Base-by-base conservation (phyloP, 2,888 invertebrate species). In the Lissocephala sabroskyi region DNA sequence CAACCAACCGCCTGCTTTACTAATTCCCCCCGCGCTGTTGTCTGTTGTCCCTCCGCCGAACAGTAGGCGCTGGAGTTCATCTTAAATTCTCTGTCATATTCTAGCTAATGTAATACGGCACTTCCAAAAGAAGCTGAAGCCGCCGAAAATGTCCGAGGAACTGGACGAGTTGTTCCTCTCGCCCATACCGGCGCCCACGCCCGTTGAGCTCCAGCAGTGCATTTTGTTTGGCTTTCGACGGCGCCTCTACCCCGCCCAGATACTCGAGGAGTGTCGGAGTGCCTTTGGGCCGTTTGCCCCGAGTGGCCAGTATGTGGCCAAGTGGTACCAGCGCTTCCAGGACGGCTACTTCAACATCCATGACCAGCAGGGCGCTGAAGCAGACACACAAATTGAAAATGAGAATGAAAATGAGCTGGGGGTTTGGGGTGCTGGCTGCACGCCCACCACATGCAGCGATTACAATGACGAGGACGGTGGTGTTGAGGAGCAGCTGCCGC, bases 91-190 rank as follows among this genome's bases (percentile, higher is more conserved):
- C 11, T 37, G 10, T 36, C 40, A 2, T 41, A 26, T 70, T 47
- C 41, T 67, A 70, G 68, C 74, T 62, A 70, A 70, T 70, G 68
- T 74, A 62, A 62, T 70, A 64, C 52, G 66, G 53, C 70, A 74
- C 44, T 58, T 70, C 37, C 66, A 62, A 53, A 63, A 64, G 56
- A 68, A 61, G 18, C 43, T 50, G 35, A 46, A 23, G 36, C 45
- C 49, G 42, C 9, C 9, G 4, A 19, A 53, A 56, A 70, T 70
- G 68, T 70, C 68, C 66, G 68, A 70, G 58, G 68, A 70, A 50
- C 62, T 74, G 53, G 68, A 70, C 54, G 68, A 70, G 41, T 59
- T 70, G 46, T 70, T 70, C 35, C 54, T 68, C 23, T 54, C 68
- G 37, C 76, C 73, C 36, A 68, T 73, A 56, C 71, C 71, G 52